phyloP scores from a whole-genome alignment of 2,888 invertebrate species.

The Stenurella melanura region DNA sequence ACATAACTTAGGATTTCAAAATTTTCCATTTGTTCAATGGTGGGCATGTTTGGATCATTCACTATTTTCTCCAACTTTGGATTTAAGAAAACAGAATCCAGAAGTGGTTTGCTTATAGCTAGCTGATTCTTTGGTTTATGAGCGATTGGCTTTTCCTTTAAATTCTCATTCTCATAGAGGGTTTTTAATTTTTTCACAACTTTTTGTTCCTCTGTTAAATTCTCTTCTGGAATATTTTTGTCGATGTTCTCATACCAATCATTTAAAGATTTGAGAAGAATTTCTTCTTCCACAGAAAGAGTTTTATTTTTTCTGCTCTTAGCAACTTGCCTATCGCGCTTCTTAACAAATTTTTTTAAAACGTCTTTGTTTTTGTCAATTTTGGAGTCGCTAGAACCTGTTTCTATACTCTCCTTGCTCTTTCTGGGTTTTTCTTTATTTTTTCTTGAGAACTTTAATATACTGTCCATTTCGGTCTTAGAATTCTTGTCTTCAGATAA shows the following conservation, averaged over 20 bases:
- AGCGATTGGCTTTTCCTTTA: conserved; percentile 64
- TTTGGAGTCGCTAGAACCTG: conserved; percentile 44
- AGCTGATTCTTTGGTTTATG: conserved; percentile 66
- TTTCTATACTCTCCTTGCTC: conserved; percentile 43
- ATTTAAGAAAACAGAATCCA: conserved; percentile 68
- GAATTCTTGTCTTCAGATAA: conserved; percentile 29
- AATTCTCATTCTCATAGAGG: conserved; percentile 63
- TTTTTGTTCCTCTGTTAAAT: conserved; percentile 66
- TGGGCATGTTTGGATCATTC: conserved; percentile 62
- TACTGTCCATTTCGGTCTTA: conserved; percentile 42
- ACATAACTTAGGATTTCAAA: conserved; percentile 25
- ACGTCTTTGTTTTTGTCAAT: conserved; percentile 43
- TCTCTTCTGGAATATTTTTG: conserved; percentile 63
- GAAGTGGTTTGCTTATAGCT: conserved; percentile 69
- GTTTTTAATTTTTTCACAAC: conserved; percentile 66
- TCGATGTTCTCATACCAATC: conserved; percentile 67
- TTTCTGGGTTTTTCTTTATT: conserved; percentile 41
- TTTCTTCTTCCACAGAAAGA: conserved; percentile 65
- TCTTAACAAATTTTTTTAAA: conserved; percentile 49
- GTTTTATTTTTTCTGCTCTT: conserved; percentile 53
- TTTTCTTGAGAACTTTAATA: conserved; percentile 43
- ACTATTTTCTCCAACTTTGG: conserved; percentile 66
- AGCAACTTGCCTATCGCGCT: conserved; percentile 53
- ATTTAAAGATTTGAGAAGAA: conserved; percentile 62
- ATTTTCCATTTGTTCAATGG: conserved; percentile 59